These are phyloP conservation scores for Sminthurinus signatus DNA, from an alignment of 1,140 invertebrate species.

Conservation along the genomic window DNA sequence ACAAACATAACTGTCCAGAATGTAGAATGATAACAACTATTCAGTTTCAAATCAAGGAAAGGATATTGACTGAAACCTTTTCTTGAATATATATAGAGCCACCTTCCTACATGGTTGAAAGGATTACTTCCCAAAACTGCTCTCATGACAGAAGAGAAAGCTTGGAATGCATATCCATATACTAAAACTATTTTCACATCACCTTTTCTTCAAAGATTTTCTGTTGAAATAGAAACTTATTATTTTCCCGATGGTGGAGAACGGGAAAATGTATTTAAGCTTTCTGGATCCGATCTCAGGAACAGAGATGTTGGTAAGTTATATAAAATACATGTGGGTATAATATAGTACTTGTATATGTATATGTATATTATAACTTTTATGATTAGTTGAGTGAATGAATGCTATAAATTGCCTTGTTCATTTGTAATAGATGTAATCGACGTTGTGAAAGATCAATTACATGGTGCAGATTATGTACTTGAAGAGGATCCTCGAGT, in stretches of 20 bases:
- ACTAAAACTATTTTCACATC: slow-evolving; percentile 96
- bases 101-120: slow-evolving; percentile 87
- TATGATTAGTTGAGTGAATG: neutral
- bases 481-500: slow-evolving; percentile 91
- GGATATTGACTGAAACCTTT: no score
- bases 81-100: no score
- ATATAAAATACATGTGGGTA: no score
- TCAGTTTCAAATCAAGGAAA: no score
- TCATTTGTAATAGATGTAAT: slow-evolving; percentile 75
- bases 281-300: slow-evolving; percentile 74
- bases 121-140: slow-evolving; percentile 93
- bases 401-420: neutral
- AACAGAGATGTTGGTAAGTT: slow-evolving; percentile 78
- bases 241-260: slow-evolving; percentile 92
- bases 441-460: slow-evolving; percentile 94
- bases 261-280: slow-evolving; percentile 94
- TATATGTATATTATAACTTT: no score
- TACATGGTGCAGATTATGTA: slow-evolving; percentile 82
- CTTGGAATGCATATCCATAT: slow-evolving; percentile 99
- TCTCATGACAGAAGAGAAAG: slow-evolving; percentile 93
- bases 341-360: no score
- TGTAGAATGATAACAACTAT: no score
- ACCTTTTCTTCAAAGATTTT: slow-evolving; percentile 97
- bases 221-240: slow-evolving; percentile 95
- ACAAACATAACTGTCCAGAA: no score